phyloP scores from a whole-genome alignment of 92 coral and sea anemone genomes.

The Anthopleura xanthogrammica region DNA sequence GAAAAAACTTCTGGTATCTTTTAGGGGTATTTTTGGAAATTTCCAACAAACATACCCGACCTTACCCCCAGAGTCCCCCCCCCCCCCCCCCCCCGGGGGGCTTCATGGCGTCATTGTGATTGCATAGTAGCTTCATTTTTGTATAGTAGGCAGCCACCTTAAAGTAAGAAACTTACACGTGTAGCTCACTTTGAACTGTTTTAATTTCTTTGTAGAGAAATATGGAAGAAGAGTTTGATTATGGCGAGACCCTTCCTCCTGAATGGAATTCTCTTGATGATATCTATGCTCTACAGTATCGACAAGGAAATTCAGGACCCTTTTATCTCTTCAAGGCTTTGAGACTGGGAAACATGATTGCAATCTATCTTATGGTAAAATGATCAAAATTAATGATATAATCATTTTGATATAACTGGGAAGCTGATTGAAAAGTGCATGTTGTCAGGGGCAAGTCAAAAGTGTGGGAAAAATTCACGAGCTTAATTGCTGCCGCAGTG shows the following conservation, averaged over 20 bases:
- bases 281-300: constrained; percentile 89
- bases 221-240: constrained; percentile 68
- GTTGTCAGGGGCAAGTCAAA: too few species aligned
- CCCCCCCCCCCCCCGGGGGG: too few species aligned
- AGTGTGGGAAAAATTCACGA: too few species aligned
- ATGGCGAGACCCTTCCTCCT: constrained; percentile 91
- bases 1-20: too few species aligned
- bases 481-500: too few species aligned
- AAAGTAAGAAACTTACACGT: too few species aligned
- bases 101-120: too few species aligned
- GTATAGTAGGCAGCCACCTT: too few species aligned
- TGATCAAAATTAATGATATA: background rate
- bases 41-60: too few species aligned
- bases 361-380: constrained; percentile 82
- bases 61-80: too few species aligned
- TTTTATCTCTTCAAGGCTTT: constrained; percentile 75
- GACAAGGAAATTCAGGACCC: constrained; percentile 60
- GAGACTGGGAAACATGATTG: constrained; percentile 73
- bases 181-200: background rate
- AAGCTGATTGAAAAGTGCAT: background rate
- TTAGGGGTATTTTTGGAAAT: too few species aligned
- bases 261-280: constrained; percentile 83
- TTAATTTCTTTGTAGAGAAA: constrained; percentile 35
- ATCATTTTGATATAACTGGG: background rate
- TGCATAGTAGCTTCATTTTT: too few species aligned